These are phyloP conservation scores for Chionoecetes opilio DNA, from an alignment of 1,140 invertebrate species.

Conservation along the genomic window DNA sequence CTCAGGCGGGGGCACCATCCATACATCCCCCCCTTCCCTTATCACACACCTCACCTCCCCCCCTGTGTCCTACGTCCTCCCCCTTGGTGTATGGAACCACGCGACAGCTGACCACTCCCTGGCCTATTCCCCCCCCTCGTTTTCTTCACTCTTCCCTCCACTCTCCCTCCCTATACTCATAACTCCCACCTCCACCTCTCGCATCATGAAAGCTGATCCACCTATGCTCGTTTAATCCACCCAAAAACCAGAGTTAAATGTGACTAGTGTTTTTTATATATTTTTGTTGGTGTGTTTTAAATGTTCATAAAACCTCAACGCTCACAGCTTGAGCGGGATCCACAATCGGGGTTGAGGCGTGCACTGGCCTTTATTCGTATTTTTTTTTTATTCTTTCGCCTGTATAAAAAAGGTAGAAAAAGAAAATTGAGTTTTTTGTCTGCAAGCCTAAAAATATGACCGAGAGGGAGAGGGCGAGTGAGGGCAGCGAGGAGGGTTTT, in stretches of 20 bases:
- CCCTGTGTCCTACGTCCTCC: not conserved
- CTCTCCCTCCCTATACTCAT: not conserved
- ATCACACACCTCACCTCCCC: not conserved
- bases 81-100: not conserved
- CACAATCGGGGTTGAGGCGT: conserved; percentile 19
- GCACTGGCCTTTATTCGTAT: not conserved
- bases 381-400: not conserved
- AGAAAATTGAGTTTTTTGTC: conserved; percentile 70
- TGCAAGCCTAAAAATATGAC: conserved; percentile 73
- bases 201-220: conserved; percentile 29
- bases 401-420: conserved; percentile 31
- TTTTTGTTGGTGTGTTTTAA: conserved; percentile 12
- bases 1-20: not conserved
- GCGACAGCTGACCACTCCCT: conserved; percentile 36
- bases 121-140: not conserved
- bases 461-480: conserved; percentile 20
- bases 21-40: not conserved
- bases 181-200: conserved; percentile 34
- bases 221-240: conserved; percentile 19
- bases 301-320: conserved; percentile 8
- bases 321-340: conserved; percentile 23
- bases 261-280: conserved; percentile 31
- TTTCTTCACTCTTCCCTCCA: not conserved
- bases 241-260: conserved; percentile 29
- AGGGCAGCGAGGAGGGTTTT: conserved; percentile 11